Evolutionary conservation across 2,888 invertebrate genomes (phyloP).

Genomic region (Eumerus sabulonum): DNA sequence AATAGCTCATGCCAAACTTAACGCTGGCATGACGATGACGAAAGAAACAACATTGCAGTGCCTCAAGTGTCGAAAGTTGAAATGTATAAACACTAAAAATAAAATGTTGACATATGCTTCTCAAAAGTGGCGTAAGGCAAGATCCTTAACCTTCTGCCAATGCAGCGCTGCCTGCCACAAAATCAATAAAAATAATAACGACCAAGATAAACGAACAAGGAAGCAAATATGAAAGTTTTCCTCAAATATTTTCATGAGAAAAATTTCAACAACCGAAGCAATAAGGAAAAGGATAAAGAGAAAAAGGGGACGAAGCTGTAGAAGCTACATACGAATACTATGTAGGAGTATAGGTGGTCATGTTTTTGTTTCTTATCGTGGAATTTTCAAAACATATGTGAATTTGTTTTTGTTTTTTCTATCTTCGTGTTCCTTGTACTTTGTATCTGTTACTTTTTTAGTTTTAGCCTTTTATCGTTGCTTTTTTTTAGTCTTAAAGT

Average conservation of each 20-base stretch:
- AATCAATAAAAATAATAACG: conserved; percentile 67
- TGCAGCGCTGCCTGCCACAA: conserved; percentile 19
- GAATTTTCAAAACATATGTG: too few relatives aligned
- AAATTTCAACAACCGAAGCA: conserved; percentile 45
- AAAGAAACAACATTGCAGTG: background rate
- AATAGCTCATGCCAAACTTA: too few relatives aligned
- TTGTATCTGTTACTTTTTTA: too few relatives aligned
- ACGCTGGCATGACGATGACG: too few relatives aligned
- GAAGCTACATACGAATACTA: too few relatives aligned
- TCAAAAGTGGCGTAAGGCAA: conserved; percentile 37
- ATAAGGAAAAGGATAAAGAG: conserved; percentile 7
- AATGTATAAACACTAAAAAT: conserved; percentile 46
- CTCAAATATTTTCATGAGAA: conserved; percentile 63
- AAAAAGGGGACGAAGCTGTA: too few relatives aligned
- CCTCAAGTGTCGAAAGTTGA: conserved; percentile 26
- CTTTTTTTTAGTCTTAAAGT: too few relatives aligned
- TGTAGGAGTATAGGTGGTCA: conserved; percentile 8
- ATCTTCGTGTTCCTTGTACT: too few relatives aligned
- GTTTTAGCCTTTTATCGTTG: too few relatives aligned
- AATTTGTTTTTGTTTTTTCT: too few relatives aligned
- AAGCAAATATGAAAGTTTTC: conserved; percentile 60
- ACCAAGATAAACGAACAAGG: conserved; percentile 56
- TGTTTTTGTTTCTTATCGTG: conserved; percentile 18
- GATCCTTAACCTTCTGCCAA: conserved; percentile 2
- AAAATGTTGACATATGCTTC: conserved; percentile 53